Conservation (phyloP, 2,113 vertebrate genomes). For the Opisthocomus hoazin region DNA sequence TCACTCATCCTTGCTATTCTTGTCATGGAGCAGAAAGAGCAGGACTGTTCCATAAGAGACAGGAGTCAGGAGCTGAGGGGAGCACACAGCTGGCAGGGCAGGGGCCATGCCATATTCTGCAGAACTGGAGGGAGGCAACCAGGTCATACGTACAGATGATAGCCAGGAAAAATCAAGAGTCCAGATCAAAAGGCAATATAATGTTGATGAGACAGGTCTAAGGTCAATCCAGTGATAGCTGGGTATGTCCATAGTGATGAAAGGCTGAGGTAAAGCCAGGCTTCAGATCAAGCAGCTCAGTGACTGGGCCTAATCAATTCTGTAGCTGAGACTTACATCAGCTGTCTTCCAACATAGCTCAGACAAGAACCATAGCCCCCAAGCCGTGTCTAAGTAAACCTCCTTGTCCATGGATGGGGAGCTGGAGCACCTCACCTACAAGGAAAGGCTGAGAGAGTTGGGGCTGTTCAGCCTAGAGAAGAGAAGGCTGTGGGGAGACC, state of each 20-base stretch:
- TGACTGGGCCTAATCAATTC: background rate
- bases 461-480: too few species aligned
- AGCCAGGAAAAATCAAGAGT: background rate
- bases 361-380: background rate
- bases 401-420: background rate
- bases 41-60: background rate
- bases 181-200: background rate
- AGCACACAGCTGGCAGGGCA: background rate
- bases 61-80: background rate
- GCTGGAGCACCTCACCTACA: too few species aligned
- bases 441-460: too few species aligned
- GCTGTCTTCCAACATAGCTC: background rate
- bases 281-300: background rate
- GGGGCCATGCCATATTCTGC: background rate
- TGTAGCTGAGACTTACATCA: background rate
- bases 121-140: background rate
- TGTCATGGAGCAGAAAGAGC: background rate
- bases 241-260: rapidly evolving
- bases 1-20: background rate
- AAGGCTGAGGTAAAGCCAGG: background rate
- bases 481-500: too few species aligned
- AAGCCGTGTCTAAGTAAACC: rapidly evolving
- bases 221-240: background rate
- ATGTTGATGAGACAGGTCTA: background rate
- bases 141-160: background rate